Evolutionary conservation across 2,113 vertebrate genomes (phyloP), one percentile per base, ranked within the genome.

Genomic region (Sebastes fasciatus): DNA sequence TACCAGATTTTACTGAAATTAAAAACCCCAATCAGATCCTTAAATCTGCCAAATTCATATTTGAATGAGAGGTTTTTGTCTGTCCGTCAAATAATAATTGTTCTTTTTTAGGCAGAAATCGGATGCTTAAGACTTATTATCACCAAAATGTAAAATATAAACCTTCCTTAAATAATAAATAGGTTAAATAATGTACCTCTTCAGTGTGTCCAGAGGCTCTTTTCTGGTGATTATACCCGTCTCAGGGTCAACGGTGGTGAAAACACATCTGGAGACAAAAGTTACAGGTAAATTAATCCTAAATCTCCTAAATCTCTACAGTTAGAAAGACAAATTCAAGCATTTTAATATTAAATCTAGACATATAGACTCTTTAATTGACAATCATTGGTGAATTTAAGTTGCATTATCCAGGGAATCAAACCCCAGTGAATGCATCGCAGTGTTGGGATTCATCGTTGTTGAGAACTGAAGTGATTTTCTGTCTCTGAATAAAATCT

Each of bases 191-290:
- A 10, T 52, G 81, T 94, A 99, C 98, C 96, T 97, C 93, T 96
- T 98, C 88, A 99, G 86, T 0, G 97, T 99, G 16, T 98, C 95
- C 91, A 99, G 94, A 0, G 98, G 98, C 86, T 99, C 97, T 74
- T 99, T 98, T 64, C 96, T 95, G 91, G 82, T 94, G 1, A 97
- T 93, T n/a, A 97, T 45, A 2, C 97, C 98, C 0, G 97, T 99
- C 85, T 98, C 96, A 13, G 98, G 98, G 92, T 99, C 95, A 79
- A 99, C 95, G 0, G 97, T 99, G 62, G 97, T 99, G 77, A 99
- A 86, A 88, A 99, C 49, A 86, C 98, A 99, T 81, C 98, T 99
- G 91, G 0, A 4, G 78, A 74, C 4, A 87, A n/a, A 73, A 43
- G 0, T 0, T 16, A 51, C 81, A 77, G 10, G 8, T 58, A 8